Evolutionary conservation across 2,113 vertebrate genomes (phyloP).

Genomic region (Motacilla alba): DNA sequence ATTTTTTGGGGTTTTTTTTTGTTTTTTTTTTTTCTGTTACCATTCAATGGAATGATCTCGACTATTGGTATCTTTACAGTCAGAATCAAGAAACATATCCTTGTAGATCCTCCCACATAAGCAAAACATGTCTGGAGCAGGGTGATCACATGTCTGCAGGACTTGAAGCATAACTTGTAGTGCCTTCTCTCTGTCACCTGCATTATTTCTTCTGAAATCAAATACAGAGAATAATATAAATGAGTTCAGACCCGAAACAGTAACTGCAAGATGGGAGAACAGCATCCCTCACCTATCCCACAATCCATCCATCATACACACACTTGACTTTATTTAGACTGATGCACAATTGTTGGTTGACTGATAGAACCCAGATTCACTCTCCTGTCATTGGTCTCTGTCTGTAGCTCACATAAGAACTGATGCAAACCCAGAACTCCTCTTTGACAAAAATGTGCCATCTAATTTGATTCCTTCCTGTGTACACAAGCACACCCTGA

Average conservation of each 20-base stretch:
- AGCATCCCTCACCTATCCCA: neutral
- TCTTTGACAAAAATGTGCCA: neutral
- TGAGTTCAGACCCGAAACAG: neutral
- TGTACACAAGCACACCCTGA: neutral
- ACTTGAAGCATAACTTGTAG: conserved; percentile 90
- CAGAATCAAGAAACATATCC: conserved; percentile 92
- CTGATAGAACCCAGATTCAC: neutral
- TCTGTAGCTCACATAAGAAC: neutral
- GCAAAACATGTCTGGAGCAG: conserved; percentile 94
- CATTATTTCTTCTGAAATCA: conserved; percentile 82
- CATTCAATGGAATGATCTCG: conserved; percentile 90
- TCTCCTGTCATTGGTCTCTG: neutral
- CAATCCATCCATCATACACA: neutral
- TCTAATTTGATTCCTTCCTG: neutral
- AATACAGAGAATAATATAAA: neutral
- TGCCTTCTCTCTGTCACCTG: conserved; percentile 87
- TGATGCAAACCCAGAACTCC: neutral
- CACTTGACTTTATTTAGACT: neutral
- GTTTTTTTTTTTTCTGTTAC: conserved; percentile 60
- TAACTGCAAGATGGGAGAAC: neutral
- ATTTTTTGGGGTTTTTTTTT: neutral
- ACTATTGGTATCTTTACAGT: conserved; percentile 86
- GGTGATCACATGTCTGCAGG: conserved; percentile 84
- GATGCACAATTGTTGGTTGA: neutral
- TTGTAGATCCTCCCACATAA: conserved; percentile 96